These are phyloP conservation scores for Spondyliosoma cantharus DNA, from an alignment of 2,797 vertebrate species.

Conservation along the genomic window DNA sequence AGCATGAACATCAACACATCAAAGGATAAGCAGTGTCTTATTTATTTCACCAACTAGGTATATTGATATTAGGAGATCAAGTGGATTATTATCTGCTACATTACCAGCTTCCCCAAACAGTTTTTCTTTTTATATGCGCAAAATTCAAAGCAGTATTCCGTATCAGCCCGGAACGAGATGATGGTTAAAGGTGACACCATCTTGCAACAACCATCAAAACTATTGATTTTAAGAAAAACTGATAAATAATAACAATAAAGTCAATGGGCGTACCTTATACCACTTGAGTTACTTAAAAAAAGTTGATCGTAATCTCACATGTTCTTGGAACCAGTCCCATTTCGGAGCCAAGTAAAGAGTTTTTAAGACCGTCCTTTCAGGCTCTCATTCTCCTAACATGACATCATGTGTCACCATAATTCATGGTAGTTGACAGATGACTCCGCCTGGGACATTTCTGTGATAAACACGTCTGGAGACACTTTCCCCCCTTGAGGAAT, in stretches of 20 bases:
- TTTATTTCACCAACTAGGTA: not conserved
- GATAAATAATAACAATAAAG: too few relatives aligned
- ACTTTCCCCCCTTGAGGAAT: conserved; percentile 30
- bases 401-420: conserved; percentile 29
- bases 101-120: not conserved
- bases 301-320: not conserved
- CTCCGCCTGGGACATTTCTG: conserved; percentile 42
- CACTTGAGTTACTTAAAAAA: not conserved
- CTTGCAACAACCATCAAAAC: too few relatives aligned
- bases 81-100: not conserved
- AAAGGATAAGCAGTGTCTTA: not conserved
- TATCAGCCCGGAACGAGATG: not conserved
- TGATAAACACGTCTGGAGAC: conserved; percentile 43
- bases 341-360: not conserved
- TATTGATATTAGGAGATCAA: not conserved
- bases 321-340: not conserved
- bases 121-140: not conserved
- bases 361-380: conserved; percentile 7
- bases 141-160: not conserved
- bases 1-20: conserved; percentile 4
- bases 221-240: not conserved
- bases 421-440: conserved; percentile 37
- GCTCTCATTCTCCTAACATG: conserved; percentile 12
- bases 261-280: too few relatives aligned
- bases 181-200: not conserved